These are phyloP conservation scores for Poicephalus gulielmi DNA, from an alignment of 2,113 vertebrate genomes.

Conservation along the genomic window DNA sequence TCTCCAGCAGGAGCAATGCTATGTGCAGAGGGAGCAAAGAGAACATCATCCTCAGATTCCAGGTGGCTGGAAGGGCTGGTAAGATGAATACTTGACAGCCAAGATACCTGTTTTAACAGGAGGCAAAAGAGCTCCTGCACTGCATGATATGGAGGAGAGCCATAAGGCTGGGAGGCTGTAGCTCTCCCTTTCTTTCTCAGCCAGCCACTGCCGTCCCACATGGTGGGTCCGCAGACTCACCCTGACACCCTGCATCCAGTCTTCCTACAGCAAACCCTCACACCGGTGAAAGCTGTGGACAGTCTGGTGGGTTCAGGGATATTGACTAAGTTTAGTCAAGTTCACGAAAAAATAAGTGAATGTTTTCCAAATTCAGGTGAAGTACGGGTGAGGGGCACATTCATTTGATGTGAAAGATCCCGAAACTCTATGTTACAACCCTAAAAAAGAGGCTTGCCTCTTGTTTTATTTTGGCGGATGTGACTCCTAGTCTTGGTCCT, in stretches of 20 bases:
- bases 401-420: background rate
- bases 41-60: background rate
- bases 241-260: background rate
- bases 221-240: accelerated
- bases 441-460: background rate
- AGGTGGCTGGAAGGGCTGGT: background rate
- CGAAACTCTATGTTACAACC: background rate
- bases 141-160: background rate
- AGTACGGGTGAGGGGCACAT: background rate
- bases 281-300: background rate
- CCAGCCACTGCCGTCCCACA: background rate
- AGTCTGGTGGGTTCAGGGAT: background rate
- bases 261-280: background rate
- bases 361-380: background rate
- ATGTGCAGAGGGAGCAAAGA: background rate
- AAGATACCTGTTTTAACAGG: background rate
- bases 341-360: background rate
- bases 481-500: background rate
- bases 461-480: background rate
- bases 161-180: background rate
- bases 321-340: background rate
- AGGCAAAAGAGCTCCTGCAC: background rate
- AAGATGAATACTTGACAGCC: background rate
- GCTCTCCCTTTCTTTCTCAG: background rate
- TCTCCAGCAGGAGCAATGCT: background rate